Conservation (phyloP, 2,113 vertebrate genomes). For the Catagonus wagneri region DNA sequence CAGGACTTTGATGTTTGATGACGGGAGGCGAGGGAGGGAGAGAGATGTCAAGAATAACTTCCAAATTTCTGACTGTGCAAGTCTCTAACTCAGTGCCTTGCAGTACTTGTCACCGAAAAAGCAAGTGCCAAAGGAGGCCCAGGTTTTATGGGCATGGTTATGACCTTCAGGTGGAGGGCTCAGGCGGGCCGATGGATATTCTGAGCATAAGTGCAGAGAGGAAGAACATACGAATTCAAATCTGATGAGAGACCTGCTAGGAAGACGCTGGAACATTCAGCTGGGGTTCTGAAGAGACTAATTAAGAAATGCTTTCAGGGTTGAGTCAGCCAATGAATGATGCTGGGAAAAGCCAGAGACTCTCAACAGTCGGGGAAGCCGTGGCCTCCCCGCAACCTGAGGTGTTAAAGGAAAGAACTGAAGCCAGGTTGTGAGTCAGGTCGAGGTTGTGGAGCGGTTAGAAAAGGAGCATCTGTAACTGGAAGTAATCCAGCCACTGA, state of each 20-base stretch:
- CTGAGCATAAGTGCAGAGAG: neutral
- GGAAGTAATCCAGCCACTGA: neutral
- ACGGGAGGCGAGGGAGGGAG: neutral
- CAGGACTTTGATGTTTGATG: neutral
- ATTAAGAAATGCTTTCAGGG: neutral
- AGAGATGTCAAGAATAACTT: neutral
- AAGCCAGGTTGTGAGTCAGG: neutral
- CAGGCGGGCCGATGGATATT: neutral
- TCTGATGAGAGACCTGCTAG: neutral
- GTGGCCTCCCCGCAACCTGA: neutral
- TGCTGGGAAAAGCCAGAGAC: neutral
- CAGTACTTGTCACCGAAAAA: neutral
- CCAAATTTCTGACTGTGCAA: neutral
- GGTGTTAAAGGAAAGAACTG: conserved; percentile 2
- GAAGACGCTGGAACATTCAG: neutral
- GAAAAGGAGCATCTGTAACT: neutral
- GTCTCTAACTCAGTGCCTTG: neutral
- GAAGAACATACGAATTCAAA: too few species aligned
- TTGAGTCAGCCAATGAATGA: neutral
- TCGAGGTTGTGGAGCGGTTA: neutral
- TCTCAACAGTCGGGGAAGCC: neutral
- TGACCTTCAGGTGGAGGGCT: neutral
- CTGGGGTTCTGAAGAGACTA: conserved; percentile 16
- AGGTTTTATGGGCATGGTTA: neutral
- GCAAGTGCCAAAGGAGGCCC: neutral